Base-by-base conservation (phyloP, 1,140 invertebrate genomes). In the Babylonia areolata region DNA sequence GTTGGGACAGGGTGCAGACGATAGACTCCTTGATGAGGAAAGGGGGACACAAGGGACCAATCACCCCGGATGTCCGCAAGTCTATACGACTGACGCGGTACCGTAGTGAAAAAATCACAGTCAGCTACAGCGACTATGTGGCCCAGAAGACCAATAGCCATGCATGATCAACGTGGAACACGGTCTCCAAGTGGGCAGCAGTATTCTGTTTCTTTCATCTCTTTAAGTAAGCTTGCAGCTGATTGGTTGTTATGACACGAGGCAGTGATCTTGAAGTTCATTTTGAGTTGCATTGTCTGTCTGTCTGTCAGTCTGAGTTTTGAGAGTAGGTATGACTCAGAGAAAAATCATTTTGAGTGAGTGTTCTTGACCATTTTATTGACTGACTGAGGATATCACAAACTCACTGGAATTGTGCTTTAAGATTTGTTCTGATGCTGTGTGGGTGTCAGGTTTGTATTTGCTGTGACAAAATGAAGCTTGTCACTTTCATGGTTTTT, bases 11-110 rank as follows among this genome's bases (percentile, higher is more conserved):
- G 94, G 96, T 98, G 86, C 98, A 99, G 94, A 99, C 99, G 17
- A 99, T 99, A 92, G 99, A 99, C 94, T 99, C 98, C 9, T 95
- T 99, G 40, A 95, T 99, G 28, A 96, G 98, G 82, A 99, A 99
- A 95, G 99, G 98, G 86, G 99, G 99, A 99, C 39, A 99, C 97
- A 94, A 98, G 92, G 97, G 98, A 51, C 84, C 96, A 11, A 98
- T 99, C 33, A 98, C 97, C 9, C 97, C 40, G 96, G 97, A 83
- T 97, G 95, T 98, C 89, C 96, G 99, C 85, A 96, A 97, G 90
- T 96, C 96, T 89, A 97, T 99, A 89, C 97, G 98, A 94, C 95
- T 99, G 87, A 99, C 98, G 58, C 97, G 98, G 80, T 94, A 94
- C 88, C 90, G 99, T 92, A 97, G 97, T 93, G 97, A 97, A 93